A percentile compares a stretch with the other conserved stretches of the same genome.
Conservation (phyloP, 2,797 vertebrate genomes). For the Neosalanx taihuensis region DNA sequence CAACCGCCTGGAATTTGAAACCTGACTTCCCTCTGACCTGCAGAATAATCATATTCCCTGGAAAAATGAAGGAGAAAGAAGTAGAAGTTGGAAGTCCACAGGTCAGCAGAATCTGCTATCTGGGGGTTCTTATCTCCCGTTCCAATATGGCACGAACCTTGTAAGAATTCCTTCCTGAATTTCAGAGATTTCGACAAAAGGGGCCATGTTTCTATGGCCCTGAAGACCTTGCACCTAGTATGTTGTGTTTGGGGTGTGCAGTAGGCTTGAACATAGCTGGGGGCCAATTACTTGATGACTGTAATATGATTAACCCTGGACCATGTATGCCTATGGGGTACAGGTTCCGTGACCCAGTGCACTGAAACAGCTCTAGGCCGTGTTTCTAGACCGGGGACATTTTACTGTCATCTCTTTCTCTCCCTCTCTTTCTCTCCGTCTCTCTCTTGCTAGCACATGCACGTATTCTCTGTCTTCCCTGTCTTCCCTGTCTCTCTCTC, state of each 20-base stretch:
- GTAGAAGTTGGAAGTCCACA: conserved; percentile 6
- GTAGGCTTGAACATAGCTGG: too few relatives aligned
- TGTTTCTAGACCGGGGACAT: conserved; percentile 18
- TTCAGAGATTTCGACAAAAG: conserved; percentile 13
- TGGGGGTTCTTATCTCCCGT: conserved; percentile 5
- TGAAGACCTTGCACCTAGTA: conserved; percentile 1
- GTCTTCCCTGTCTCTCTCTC: neutral
- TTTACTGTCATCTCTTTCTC: neutral
- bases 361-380: conserved; percentile 10
- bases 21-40: conserved; percentile 48
- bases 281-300: too few relatives aligned
- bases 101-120: conserved; percentile 35
- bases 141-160: conserved; percentile 25
- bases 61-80: neutral
- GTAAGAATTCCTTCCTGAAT: conserved; percentile 28
- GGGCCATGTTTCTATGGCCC: conserved; percentile 26
- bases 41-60: conserved; percentile 49
- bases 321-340: neutral
- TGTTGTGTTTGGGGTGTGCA: too few relatives aligned
- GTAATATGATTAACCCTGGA: too few relatives aligned
- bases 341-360: neutral
- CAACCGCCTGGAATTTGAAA: conserved; percentile 56
- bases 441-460: neutral
- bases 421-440: neutral
- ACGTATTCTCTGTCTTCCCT: too few relatives aligned